phyloP scores from a whole-genome alignment of 1,140 invertebrate species.

The Rhopalosiphum padi region DNA sequence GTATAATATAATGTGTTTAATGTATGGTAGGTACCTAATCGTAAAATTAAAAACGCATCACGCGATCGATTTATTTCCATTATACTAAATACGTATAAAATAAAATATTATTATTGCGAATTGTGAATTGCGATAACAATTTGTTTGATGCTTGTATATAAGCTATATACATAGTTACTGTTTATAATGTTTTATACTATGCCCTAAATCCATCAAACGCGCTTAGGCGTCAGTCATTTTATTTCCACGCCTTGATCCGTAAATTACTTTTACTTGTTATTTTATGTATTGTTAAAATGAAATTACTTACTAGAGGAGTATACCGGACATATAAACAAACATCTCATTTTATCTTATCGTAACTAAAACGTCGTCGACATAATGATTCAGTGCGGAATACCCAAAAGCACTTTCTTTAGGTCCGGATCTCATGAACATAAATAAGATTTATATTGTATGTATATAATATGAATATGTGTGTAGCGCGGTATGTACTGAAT shows the following conservation, averaged over 20 bases:
- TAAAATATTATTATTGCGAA: neutral
- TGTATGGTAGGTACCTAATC: neutral
- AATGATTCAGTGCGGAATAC: conserved; percentile 6
- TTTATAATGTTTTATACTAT: neutral
- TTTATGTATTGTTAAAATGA: neutral
- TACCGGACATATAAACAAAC: neutral
- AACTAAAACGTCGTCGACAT: neutral
- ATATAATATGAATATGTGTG: neutral
- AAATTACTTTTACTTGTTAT: neutral
- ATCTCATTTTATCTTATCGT: conserved; percentile 34
- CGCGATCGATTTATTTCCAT: neutral
- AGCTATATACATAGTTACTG: neutral
- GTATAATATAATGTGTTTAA: neutral
- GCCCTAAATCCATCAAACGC: neutral
- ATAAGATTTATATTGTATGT: neutral
- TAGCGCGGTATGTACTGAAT: neutral
- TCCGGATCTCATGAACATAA: conserved; percentile 32
- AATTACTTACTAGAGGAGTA: conserved; percentile 12
- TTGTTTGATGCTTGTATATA: neutral
- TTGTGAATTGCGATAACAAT: neutral
- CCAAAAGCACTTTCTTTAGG: conserved; percentile 27
- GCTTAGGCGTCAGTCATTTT: neutral
- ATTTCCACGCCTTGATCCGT: neutral
- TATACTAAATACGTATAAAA: neutral
- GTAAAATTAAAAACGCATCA: neutral